Percentiles rank a stretch among this genome's conserved stretches.
Conservation (phyloP, 2,113 vertebrate genomes). For the Micronisus gabar region DNA sequence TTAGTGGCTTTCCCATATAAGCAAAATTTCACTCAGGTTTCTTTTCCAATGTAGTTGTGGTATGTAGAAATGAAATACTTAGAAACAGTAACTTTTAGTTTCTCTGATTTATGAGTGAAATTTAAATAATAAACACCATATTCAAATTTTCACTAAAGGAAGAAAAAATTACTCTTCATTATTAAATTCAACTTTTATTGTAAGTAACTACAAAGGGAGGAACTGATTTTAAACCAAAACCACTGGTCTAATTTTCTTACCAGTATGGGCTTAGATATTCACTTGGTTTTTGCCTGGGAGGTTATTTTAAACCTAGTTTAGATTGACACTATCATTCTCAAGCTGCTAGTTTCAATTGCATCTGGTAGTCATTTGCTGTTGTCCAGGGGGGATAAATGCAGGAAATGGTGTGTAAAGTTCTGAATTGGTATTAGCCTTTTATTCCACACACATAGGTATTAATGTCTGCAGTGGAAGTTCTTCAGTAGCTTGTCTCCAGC, state of each 20-base stretch:
- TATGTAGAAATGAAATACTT: not conserved
- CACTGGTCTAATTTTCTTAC: not conserved
- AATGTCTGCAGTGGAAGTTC: not conserved
- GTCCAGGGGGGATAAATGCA: slow-evolving; percentile 36
- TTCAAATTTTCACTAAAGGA: not conserved
- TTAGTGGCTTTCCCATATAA: not conserved
- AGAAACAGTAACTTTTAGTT: not conserved
- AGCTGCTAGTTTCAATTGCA: slow-evolving; percentile 28
- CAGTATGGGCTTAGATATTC: not conserved
- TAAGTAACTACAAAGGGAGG: not conserved
- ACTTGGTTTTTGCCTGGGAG: not conserved
- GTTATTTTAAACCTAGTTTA: not conserved
- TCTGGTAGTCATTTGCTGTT: not conserved
- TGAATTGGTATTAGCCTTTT: slow-evolving; percentile 15
- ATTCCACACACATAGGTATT: not conserved
- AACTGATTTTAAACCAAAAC: not conserved
- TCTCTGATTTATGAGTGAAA: not conserved
- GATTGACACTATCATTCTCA: not conserved
- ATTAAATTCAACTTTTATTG: not conserved
- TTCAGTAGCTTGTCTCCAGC: not conserved
- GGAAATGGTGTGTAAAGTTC: slow-evolving; percentile 42
- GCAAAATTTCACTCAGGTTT: not conserved
- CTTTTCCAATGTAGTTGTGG: not conserved
- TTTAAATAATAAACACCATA: not conserved
- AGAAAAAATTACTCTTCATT: not conserved